Evolutionary conservation across 2,113 vertebrate species (phyloP), one percentile per base, ranked within the genome.

Genomic region (Clarias gariepinus): DNA sequence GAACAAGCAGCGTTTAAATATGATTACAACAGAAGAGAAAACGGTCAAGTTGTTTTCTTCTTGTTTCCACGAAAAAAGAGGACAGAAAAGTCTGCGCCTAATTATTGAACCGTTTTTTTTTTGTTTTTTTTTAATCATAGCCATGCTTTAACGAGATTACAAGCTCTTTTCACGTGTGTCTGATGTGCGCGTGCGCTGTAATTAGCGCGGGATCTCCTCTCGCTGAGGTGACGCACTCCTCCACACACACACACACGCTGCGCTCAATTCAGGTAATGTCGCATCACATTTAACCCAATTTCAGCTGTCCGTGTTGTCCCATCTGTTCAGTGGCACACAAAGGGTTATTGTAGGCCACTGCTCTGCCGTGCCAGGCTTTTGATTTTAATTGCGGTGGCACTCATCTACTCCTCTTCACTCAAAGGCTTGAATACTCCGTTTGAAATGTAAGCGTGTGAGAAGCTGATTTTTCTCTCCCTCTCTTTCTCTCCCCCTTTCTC

Each of bases 361-460:
- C 90, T 92, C 94, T 91, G 90, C 93, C 88, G 86, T 81, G 89
- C 89, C 77, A 89, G 92, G 90, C 90, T 94, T 94, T 94, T 92
- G 92, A 94, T 95, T 96, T 96, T 95, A 94, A 95, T 95, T 95
- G 92, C 91, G 92, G 93, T 94, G 93, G 87, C 82, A 85, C 89
- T 90, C 89, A 90, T 87, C 86, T 93, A 94, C 93, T 92, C 92
- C 90, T 93, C 92, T 95, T 94, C 91, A 92, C 81, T 92, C 85
- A 93, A 93, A 94, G 92, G 91, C 92, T 95, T 91, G 94, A 94
- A 95, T 92, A 88, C 83, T 84, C 91, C 84, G 4, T 94, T 95
- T 96, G 94, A 95, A 95, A 95, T 94, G 91, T 93, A 93, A 89
- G 90, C 92, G 93, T 93, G 93, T 90, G 79, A 91, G 92, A 92